Percentiles rank a stretch among this genome's conserved stretches.
Conservation (phyloP, 2,113 vertebrate genomes). For the Calyptomena viridis region DNA sequence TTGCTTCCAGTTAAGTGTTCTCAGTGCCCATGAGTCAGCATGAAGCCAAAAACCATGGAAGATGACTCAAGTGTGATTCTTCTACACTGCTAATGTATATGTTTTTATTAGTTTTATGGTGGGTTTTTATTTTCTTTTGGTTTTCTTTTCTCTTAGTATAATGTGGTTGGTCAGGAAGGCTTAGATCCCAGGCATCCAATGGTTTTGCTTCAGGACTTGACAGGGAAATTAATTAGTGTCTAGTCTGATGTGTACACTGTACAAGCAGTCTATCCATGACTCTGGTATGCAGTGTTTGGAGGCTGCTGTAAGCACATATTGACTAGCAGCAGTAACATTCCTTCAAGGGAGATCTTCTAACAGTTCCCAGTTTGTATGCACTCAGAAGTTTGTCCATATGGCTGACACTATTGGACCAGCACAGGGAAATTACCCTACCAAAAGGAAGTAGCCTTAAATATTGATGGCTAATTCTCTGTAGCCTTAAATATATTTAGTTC, state of each 20-base stretch:
- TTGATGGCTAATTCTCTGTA: neutral
- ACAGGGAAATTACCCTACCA: neutral
- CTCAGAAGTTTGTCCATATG: neutral
- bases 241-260: slow-evolving; percentile 9
- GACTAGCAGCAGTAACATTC: neutral
- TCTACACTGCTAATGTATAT: slow-evolving; percentile 31
- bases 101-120: slow-evolving; percentile 23
- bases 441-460: slow-evolving; percentile 28
- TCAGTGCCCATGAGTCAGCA: neutral
- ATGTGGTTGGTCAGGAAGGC: neutral
- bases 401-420: neutral
- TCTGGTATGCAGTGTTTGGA: neutral
- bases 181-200: neutral
- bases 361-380: neutral
- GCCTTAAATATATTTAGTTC: neutral
- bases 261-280: neutral
- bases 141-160: neutral
- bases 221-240: slow-evolving; percentile 23
- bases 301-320: neutral
- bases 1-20: neutral
- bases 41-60: neutral
- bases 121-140: slow-evolving; percentile 9
- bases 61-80: neutral
- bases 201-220: slow-evolving; percentile 33
- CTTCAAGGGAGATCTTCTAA: neutral